phyloP scores from a whole-genome alignment of 1,140 invertebrate species.

The Notospermus geniculatus region DNA sequence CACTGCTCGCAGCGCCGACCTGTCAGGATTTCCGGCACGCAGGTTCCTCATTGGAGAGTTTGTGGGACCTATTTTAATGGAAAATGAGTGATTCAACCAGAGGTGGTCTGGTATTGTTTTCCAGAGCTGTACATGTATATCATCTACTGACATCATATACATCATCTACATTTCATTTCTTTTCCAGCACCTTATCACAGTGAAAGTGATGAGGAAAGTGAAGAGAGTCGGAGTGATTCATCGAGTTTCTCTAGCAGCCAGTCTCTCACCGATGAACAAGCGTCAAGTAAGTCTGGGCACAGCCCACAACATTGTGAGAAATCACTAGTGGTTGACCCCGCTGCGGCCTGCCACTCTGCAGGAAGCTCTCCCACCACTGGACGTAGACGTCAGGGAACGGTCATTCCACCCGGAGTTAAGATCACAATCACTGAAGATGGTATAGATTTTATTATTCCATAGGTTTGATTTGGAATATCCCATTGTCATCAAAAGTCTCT shows the following conservation, averaged over 20 bases:
- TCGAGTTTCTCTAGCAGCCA: slow-evolving; percentile 13
- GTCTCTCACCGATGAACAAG: slow-evolving; percentile 11
- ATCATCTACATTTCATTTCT: no score
- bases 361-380: not conserved
- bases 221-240: slow-evolving; percentile 61
- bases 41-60: no score
- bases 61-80: no score
- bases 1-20: no score
- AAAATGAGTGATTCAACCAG: no score
- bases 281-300: not conserved
- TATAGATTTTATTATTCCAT: not conserved
- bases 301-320: not conserved
- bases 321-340: not conserved
- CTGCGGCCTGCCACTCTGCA: not conserved
- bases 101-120: no score
- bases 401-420: no score
- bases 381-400: not conserved
- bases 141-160: no score
- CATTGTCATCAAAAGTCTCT: not conserved
- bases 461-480: not conserved
- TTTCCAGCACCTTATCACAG: slow-evolving; percentile 4
- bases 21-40: no score
- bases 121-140: no score
- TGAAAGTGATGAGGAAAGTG: slow-evolving; percentile 19
- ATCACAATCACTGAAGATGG: no score